A percentile compares a stretch with the other conserved stretches of the same genome.
Evolutionary conservation across 2,797 vertebrate genomes (phyloP).

Genomic region (Centropyge bicolor): DNA sequence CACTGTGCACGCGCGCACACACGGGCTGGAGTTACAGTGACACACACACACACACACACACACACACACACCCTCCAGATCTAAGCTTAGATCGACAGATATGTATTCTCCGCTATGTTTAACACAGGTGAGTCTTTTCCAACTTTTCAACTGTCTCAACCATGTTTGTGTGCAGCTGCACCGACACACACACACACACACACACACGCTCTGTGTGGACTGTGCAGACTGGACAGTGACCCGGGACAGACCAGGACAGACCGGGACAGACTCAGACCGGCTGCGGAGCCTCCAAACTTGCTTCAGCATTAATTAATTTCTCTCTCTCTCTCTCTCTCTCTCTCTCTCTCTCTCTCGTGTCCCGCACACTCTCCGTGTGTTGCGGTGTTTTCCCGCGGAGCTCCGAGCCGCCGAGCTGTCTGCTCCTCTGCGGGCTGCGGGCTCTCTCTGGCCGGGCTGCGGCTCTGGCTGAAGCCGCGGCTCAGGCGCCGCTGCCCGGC

Average conservation of each 20-base stretch:
- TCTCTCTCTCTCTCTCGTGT: no score
- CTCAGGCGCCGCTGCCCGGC: conserved; percentile 14
- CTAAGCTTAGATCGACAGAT: conserved; percentile 80
- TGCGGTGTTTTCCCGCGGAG: neutral
- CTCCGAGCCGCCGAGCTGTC: neutral
- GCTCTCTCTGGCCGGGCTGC: conserved; percentile 31
- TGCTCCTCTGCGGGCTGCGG: conserved; percentile 2
- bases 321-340: no score
- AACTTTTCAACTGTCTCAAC: conserved; percentile 26
- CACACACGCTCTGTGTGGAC: neutral
- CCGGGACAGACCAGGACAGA: no score
- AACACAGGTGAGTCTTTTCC: conserved; percentile 87
- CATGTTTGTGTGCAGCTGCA: conserved; percentile 21
- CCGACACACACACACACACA: no score
- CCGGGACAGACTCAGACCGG: no score
- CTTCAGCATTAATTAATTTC: no score
- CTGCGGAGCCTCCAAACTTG: no score
- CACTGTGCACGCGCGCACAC: conserved; percentile 57
- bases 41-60: conserved; percentile 52
- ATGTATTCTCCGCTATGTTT: conserved; percentile 92
- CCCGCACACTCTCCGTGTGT: neutral
- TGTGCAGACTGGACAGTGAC: neutral
- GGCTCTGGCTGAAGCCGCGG: neutral
- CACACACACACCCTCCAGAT: conserved; percentile 67
- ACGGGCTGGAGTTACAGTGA: conserved; percentile 63